phyloP scores from a whole-genome alignment of 1,140 invertebrate genomes.

The Heterodera carotae region DNA sequence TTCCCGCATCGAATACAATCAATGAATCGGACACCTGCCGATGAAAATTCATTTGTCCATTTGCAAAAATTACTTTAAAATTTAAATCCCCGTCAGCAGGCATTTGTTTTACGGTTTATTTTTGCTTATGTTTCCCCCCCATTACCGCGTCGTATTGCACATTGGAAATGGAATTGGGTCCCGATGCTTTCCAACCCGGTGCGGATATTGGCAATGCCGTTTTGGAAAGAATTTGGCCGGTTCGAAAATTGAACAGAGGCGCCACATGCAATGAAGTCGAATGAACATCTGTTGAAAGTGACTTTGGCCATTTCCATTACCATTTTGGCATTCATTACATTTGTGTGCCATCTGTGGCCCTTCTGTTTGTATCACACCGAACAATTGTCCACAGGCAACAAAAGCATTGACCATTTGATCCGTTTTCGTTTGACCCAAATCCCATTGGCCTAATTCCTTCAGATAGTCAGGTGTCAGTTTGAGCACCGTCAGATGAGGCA shows the following conservation, averaged over 20 bases:
- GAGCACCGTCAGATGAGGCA: conserved; percentile 24
- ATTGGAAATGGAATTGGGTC: conserved; percentile 33
- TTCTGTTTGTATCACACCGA: conserved; percentile 15
- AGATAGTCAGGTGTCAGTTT: conserved; percentile 35
- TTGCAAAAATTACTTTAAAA: too few relatives aligned
- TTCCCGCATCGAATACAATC: conserved; percentile 42
- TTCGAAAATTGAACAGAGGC: conserved; percentile 31
- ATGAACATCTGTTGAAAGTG: neutral
- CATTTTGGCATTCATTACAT: neutral
- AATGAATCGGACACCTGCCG: conserved; percentile 30
- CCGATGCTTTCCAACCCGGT: conserved; percentile 1
- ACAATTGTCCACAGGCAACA: conserved; percentile 31
- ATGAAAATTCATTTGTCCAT: neutral
- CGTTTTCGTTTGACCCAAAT: conserved; percentile 12
- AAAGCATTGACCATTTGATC: conserved; percentile 23
- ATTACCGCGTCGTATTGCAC: conserved; percentile 39
- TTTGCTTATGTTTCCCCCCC: neutral
- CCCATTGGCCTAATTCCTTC: conserved; percentile 37
- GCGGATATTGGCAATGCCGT: conserved; percentile 4
- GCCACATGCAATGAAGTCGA: neutral
- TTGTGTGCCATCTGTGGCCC: neutral
- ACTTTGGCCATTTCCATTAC: neutral
- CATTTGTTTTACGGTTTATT: too few relatives aligned
- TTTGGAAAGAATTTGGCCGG: neutral
- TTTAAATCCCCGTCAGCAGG: too few relatives aligned